A percentile compares a stretch with the other conserved stretches of the same genome.
Conservation (phyloP, 1,140 invertebrate species). For the Eriosoma lanigerum region DNA sequence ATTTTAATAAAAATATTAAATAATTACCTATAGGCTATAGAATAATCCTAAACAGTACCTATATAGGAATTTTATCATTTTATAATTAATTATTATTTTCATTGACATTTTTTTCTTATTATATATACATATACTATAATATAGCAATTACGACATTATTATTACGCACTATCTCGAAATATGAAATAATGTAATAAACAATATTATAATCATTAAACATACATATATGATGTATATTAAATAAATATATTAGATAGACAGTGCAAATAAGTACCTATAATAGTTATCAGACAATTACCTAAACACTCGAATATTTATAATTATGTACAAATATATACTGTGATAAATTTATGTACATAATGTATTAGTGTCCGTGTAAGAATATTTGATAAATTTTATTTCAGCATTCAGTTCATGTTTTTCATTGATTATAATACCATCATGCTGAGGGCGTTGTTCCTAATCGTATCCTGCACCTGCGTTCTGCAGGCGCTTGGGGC, state of each 20-base stretch:
- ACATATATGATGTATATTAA: no score
- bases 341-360: background rate
- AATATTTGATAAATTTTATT: background rate
- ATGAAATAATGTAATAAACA: no score
- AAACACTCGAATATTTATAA: background rate
- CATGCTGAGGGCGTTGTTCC: slow-evolving; percentile 4
- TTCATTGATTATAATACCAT: background rate
- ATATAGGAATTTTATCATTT: no score
- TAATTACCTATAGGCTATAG: no score
- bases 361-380: background rate
- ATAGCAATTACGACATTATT: no score
- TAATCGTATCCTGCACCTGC: background rate
- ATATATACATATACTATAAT: no score
- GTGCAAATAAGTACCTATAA: background rate
- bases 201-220: no score
- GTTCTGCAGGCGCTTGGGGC: background rate
- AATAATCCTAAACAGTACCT: no score
- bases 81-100: no score
- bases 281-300: background rate
- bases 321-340: background rate
- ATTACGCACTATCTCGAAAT: no score
- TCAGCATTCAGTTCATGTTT: background rate
- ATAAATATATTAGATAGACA: background rate
- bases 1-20: no score
- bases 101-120: no score